phyloP scores from a whole-genome alignment of 2,113 vertebrate genomes.

The Collichthys lucidus region DNA sequence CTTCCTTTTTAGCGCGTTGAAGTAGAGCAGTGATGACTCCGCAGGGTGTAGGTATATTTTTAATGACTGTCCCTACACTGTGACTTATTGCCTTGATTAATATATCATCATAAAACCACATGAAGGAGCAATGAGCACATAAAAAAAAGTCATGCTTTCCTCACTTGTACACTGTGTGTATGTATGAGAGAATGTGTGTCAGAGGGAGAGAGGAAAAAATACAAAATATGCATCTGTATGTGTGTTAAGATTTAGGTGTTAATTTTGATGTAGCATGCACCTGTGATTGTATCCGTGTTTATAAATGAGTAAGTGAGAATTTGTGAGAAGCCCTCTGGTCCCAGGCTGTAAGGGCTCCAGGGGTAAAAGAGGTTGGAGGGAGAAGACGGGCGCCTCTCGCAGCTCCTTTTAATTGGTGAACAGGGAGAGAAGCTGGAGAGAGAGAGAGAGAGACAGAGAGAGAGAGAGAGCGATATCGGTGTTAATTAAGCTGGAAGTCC shows the following conservation, averaged over 20 bases:
- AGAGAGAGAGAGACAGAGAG: slow-evolving; percentile 12
- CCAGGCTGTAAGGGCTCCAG: slow-evolving; percentile 54
- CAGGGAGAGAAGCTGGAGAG: slow-evolving; percentile 54
- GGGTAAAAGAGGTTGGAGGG: slow-evolving; percentile 34
- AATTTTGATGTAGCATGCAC: slow-evolving; percentile 40
- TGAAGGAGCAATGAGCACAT: slow-evolving; percentile 69
- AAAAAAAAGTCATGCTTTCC: slow-evolving; percentile 69
- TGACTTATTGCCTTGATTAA: slow-evolving; percentile 80
- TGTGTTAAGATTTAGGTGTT: slow-evolving; percentile 47
- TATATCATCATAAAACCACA: slow-evolving; percentile 82
- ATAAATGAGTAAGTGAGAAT: slow-evolving; percentile 47
- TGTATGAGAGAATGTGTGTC: neutral
- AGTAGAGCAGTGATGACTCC: slow-evolving; percentile 61
- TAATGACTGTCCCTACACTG: slow-evolving; percentile 77
- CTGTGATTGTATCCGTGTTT: slow-evolving; percentile 40
- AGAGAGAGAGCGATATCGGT: slow-evolving; percentile 59
- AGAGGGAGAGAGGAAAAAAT: neutral
- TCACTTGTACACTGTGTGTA: slow-evolving; percentile 18
- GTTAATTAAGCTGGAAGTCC: slow-evolving; percentile 78
- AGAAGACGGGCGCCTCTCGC: slow-evolving; percentile 39
- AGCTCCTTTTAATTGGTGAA: slow-evolving; percentile 79
- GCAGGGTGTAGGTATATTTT: slow-evolving; percentile 75
- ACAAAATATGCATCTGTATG: neutral
- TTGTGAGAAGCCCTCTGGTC: slow-evolving; percentile 49
- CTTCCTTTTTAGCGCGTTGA: slow-evolving; percentile 50